Conservation (phyloP, 2,113 vertebrate species). For the Asarcornis scutulata region DNA sequence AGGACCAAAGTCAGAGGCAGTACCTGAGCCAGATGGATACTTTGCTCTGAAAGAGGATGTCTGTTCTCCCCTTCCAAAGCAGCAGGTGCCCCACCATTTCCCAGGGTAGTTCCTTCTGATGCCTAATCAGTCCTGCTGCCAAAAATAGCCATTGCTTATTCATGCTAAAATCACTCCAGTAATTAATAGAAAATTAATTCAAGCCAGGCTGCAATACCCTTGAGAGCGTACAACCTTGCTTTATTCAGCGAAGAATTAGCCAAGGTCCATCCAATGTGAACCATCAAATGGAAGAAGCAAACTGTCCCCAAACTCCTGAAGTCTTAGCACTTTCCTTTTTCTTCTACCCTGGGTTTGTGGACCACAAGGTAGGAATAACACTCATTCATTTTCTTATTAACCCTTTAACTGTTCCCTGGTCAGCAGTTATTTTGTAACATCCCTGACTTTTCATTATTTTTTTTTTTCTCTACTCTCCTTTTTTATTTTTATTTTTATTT, state of each 20-base stretch:
- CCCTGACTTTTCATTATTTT: background rate
- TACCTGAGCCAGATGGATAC: rapidly evolving
- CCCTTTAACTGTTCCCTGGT: background rate
- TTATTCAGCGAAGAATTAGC: slow-evolving; percentile 3
- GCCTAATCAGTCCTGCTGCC: background rate
- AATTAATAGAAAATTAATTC: slow-evolving; percentile 67
- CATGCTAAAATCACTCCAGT: slow-evolving; percentile 23
- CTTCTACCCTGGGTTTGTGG: background rate
- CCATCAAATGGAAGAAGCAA: background rate
- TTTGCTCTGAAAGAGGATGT: rapidly evolving
- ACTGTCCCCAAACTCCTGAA: background rate
- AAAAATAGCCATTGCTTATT: slow-evolving; percentile 55
- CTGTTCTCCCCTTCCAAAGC: background rate
- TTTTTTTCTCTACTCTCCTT: too few relatives aligned
- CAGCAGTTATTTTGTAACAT: background rate
- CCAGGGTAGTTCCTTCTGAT: background rate
- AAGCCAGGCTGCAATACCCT: background rate
- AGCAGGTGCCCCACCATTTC: background rate
- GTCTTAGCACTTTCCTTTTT: background rate
- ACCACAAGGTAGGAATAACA: background rate
- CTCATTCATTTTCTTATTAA: background rate
- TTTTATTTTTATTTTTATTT: background rate
- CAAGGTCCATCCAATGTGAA: slow-evolving; percentile 48
- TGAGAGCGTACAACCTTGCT: slow-evolving; percentile 18
- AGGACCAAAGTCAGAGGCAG: background rate